Evolutionary conservation across 2,113 vertebrate genomes (phyloP).

Genomic region (Sminthopsis crassicaudata): DNA sequence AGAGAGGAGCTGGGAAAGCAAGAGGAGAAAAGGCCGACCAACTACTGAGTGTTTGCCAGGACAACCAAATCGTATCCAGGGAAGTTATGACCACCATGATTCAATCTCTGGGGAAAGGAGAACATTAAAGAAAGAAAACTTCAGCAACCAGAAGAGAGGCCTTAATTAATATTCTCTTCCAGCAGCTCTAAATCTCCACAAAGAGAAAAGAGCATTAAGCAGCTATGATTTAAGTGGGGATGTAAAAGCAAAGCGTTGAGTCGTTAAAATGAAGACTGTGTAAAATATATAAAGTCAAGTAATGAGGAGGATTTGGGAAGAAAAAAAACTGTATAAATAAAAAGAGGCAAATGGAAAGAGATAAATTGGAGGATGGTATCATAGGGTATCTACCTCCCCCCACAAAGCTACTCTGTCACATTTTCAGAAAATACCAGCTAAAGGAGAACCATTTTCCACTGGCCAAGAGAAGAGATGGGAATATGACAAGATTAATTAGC

Average conservation of each 20-base stretch:
- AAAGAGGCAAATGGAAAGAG: slow-evolving; percentile 5
- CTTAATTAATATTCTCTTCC: slow-evolving; percentile 57
- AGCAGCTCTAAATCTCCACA: slow-evolving; percentile 35
- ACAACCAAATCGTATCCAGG: background rate
- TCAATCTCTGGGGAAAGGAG: slow-evolving; percentile 16
- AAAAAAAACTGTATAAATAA: slow-evolving; percentile 7
- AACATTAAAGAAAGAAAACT: slow-evolving; percentile 11
- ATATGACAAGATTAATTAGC: background rate
- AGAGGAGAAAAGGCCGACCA: background rate
- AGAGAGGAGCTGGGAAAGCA: background rate
- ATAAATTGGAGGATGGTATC: slow-evolving; percentile 3
- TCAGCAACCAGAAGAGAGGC: slow-evolving; percentile 29
- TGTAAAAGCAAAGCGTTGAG: slow-evolving; percentile 27
- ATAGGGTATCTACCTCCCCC: background rate
- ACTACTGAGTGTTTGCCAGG: background rate
- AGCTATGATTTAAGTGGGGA: slow-evolving; percentile 57
- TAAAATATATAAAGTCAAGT: slow-evolving; percentile 40
- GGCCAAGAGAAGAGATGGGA: background rate
- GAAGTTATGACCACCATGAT: background rate
- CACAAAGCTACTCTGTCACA: background rate
- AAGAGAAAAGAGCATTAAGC: slow-evolving; percentile 46
- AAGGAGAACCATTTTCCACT: slow-evolving; percentile 3
- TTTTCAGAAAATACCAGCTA: slow-evolving; percentile 42
- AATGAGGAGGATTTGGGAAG: slow-evolving; percentile 20
- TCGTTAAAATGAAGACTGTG: slow-evolving; percentile 15